phyloP scores from a whole-genome alignment of 2,113 vertebrate species.

The Oxyura jamaicensis region DNA sequence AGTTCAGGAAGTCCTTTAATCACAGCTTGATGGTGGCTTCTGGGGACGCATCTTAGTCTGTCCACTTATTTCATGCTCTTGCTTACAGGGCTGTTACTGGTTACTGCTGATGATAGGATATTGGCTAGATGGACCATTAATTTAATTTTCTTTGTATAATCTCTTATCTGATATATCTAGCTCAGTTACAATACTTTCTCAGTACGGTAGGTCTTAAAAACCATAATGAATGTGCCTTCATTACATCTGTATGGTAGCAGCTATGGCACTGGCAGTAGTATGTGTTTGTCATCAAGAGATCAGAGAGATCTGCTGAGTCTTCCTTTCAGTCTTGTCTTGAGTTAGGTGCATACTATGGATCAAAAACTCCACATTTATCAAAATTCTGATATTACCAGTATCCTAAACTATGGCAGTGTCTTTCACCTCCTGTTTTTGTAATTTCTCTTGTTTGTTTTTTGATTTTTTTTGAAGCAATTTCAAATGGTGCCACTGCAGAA shows the following conservation, averaged over 20 bases:
- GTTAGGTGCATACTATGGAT: background rate
- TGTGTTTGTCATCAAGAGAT: background rate
- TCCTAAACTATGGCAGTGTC: background rate
- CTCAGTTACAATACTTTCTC: background rate
- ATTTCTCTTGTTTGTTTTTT: background rate
- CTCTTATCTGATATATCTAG: background rate
- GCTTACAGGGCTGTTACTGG: background rate
- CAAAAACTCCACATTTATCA: background rate
- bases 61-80: background rate
- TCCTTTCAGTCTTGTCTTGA: background rate
- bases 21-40: background rate
- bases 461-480: background rate
- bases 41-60: background rate
- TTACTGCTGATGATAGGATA: background rate
- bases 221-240: background rate
- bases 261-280: rapidly evolving
- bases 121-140: background rate
- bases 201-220: background rate
- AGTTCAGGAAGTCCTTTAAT: background rate
- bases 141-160: background rate
- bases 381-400: background rate
- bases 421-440: background rate
- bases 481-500: background rate
- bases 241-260: background rate
- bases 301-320: background rate